phyloP scores from a whole-genome alignment of 2,888 invertebrate genomes.

The Zaprionus obscuricornis region DNA sequence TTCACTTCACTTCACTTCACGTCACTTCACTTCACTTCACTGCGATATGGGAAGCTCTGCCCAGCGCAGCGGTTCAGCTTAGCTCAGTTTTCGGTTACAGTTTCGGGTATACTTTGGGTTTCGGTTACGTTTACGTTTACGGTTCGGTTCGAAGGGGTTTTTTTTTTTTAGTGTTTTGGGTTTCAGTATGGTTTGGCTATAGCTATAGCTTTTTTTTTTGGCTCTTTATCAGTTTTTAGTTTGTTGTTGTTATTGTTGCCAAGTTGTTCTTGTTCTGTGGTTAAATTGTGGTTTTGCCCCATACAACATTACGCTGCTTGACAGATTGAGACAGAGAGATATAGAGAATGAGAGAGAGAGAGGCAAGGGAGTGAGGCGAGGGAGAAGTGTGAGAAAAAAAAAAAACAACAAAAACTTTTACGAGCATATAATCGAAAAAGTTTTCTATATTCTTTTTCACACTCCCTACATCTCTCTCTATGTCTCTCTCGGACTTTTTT shows the following conservation, averaged over 20 bases:
- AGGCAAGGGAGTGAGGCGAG: neutral
- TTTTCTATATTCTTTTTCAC: too few relatives aligned
- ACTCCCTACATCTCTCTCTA: conserved; percentile 23
- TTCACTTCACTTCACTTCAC: conserved; percentile 29
- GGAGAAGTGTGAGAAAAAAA: conserved; percentile 34
- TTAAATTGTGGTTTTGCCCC: conserved; percentile 65
- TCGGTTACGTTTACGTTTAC: neutral
- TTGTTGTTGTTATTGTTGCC: conserved; percentile 26
- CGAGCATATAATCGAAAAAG: conserved; percentile 80
- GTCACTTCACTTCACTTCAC: conserved; percentile 1
- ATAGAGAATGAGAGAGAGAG: neutral
- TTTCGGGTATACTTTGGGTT: conserved; percentile 32
- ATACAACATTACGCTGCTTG: conserved; percentile 21
- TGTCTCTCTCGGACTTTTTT: conserved; percentile 2
- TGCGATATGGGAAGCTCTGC: neutral
- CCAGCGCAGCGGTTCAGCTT: neutral
- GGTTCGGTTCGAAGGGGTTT: neutral
- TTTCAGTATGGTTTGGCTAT: conserved; percentile 7
- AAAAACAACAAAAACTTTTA: conserved; percentile 74
- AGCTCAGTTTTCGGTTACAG: conserved; percentile 10
- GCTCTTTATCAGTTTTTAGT: conserved; percentile 7
- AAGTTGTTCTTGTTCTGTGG: conserved; percentile 56
- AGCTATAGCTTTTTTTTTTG: conserved; percentile 35
- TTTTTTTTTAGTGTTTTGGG: too few relatives aligned
- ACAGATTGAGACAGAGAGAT: conserved; percentile 5